Evolutionary conservation across 1,140 invertebrate genomes (phyloP), one percentile per base, ranked within the genome.

Genomic region (Rhagoletis zephyria): DNA sequence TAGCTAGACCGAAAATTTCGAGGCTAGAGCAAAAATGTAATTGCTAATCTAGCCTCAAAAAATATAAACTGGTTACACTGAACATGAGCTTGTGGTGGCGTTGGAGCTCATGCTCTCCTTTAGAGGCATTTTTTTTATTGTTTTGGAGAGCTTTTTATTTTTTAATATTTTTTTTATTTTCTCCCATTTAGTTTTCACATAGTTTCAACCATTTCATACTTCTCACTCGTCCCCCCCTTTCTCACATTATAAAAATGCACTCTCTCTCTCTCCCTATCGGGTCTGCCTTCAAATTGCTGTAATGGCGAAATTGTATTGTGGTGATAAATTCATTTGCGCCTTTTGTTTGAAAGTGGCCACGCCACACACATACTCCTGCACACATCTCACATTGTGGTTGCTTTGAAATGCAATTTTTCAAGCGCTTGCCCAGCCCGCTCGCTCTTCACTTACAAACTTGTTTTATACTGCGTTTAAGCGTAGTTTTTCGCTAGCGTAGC

Each of bases 281-380:
- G 4, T 63, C 48, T 59, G 1, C 16, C 6, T 19, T 63, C 30
- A 85, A 86, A 65, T 51, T 51, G 60, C 61, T 63, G 64, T 65
- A 48, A 86, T 65, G 51, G 60, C 61, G 64, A 86, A 63, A 86
- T 65, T 63, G 60, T 64, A 67, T 67, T 67, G 65, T 67, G 63
- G 85, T 87, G 65, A 87, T 87, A 64, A 87, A 67, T 67, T 67
- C 85, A 87, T 64, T 87, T 87, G 85, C 45, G 61, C 45, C 63
- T 67, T 87, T 87, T 59, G 85, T 48, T 87, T 81, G 74, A 56
- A 81, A 81, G 10, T 51, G 2, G 1, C 60, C 85, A 67, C 14
- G 5, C 48, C 45, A 45, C n/a, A 65, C 5, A 65, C n/a, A 87
- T 45, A 64, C 42, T 19, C 85, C 45, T 12, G 45, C 77, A 85